These are phyloP conservation scores for Sclerodermus sp. DNA, from an alignment of 2,888 invertebrate species.

Conservation along the genomic window DNA sequence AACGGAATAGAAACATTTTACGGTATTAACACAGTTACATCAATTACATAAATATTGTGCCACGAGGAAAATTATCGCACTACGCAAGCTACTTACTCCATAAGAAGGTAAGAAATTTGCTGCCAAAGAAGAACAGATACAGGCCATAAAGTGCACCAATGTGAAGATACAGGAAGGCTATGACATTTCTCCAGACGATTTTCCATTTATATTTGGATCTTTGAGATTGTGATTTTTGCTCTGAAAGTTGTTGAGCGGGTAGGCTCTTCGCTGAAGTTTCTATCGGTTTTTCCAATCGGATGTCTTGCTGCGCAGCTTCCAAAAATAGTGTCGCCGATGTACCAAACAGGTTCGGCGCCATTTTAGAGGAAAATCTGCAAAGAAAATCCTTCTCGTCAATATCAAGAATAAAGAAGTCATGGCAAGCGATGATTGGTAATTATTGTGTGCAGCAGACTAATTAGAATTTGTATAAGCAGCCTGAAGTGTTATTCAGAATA, in stretches of 20 bases:
- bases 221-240: conserved; percentile 25
- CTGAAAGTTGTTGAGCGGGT: conserved; percentile 13
- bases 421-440: no score
- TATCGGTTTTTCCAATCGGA: conserved; percentile 35
- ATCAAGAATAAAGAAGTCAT: no score
- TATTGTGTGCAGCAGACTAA: no score
- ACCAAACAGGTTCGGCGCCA: conserved; percentile 68
- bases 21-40: no score
- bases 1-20: no score
- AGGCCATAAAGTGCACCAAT: conserved; percentile 66
- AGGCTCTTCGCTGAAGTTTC: conserved; percentile 11
- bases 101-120: conserved; percentile 59
- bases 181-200: conserved; percentile 80
- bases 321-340: conserved; percentile 62
- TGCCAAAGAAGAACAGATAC: conserved; percentile 61
- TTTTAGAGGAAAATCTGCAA: conserved; percentile 47
- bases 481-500: no score
- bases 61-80: no score
- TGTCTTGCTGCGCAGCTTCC: conserved; percentile 50
- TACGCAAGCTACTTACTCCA: conserved; percentile 62
- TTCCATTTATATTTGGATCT: conserved; percentile 61
- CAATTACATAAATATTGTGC: no score
- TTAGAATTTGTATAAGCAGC: no score
- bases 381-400: conserved; percentile 2
- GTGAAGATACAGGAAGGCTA: conserved; percentile 74